Base-by-base conservation (phyloP, 2,888 invertebrate species). In the Pteria penguin region DNA sequence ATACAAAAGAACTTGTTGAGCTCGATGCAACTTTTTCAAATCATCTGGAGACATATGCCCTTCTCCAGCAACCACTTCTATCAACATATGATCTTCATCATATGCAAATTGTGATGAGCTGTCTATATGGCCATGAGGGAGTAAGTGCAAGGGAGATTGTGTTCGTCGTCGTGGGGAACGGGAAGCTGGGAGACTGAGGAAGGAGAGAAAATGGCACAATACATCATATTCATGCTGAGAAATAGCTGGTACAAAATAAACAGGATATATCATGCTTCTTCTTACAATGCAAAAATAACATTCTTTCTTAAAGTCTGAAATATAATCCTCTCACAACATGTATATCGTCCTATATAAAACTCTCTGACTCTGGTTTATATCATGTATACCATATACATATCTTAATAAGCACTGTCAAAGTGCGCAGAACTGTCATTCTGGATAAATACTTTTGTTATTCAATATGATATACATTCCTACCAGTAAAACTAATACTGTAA, bases 1-100 rank as follows among this genome's bases (percentile, higher is more conserved):
- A 82, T 88, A 89, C 90, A 87, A 86, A 77, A 90, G 75, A 57
- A 90, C 87, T 60, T 81, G 83, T 57, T 82, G 83, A 26, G 91
- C 91, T 73, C 86, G 84, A 71, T 89, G 87, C 72, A 91, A 86
- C 68, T 89, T 88, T 63, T 78, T 83, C 22, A 88, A 87, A 29
- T 91, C 90, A 33, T 83, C 84, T 32, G 84, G 84, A 1, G 87
- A 84, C 65, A 87, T 73, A 79, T 80, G 81, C 4, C 76, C 76
- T 68, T 87, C 88, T 29, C 85, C 78, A 29, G 63, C 65, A 33
- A 80, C 78, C 58, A 79, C 78, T 52, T 84, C 84, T 45, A 79
- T 81, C 54, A 69, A 70, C 14, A 29, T 67, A 4, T 62, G 68
- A 26, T 63, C 73, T 33, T 73, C 73, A 45, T 74, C 74, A 11